phyloP scores from a whole-genome alignment of 2,888 invertebrate genomes.

The Catocala fraxini region DNA sequence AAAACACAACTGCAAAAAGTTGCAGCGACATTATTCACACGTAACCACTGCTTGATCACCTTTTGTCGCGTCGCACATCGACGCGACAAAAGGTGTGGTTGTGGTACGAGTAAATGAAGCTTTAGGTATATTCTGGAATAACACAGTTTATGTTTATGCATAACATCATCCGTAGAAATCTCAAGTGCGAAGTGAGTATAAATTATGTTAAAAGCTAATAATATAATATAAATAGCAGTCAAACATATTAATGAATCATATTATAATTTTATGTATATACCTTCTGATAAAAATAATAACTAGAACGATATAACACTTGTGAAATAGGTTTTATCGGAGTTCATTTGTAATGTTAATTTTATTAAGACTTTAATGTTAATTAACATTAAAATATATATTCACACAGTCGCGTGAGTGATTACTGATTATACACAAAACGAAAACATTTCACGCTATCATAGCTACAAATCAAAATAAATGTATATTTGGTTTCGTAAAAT shows the following conservation, averaged over 20 bases:
- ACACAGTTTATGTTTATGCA: too few relatives aligned
- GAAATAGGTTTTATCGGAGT: neutral
- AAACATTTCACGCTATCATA: neutral
- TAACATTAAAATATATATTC: neutral
- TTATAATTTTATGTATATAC: neutral
- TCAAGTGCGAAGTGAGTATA: too few relatives aligned
- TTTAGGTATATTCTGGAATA: too few relatives aligned
- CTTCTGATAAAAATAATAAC: neutral
- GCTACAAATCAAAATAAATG: neutral
- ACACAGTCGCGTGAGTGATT: neutral
- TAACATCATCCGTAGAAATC: too few relatives aligned
- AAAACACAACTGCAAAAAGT: too few relatives aligned
- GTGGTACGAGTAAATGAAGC: too few relatives aligned
- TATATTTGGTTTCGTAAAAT: slow-evolving; percentile 1
- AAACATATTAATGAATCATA: too few relatives aligned
- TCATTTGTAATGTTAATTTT: slow-evolving; percentile 1
- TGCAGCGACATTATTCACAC: too few relatives aligned
- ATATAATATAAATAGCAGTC: too few relatives aligned
- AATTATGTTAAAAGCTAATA: neutral
- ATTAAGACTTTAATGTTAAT: neutral
- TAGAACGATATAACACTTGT: slow-evolving; percentile 4
- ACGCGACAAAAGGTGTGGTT: too few relatives aligned
- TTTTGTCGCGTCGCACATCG: too few relatives aligned
- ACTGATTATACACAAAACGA: neutral
- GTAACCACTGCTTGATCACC: too few relatives aligned